Percentiles rank a stretch among this genome's conserved stretches.
phyloP scores from a whole-genome alignment of 2,888 invertebrate genomes.

The Lymantria monacha region DNA sequence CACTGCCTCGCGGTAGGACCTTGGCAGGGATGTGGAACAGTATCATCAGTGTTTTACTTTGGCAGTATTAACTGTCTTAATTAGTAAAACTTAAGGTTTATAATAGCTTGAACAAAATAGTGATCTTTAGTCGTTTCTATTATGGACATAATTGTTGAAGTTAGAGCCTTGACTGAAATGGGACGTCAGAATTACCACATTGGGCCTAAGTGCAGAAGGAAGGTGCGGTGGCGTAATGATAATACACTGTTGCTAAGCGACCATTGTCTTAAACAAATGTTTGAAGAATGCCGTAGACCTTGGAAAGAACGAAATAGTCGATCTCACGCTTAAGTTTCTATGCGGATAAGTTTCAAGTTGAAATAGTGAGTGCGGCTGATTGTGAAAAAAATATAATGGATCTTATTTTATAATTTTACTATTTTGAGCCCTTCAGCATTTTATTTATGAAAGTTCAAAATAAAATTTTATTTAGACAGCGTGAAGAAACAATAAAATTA shows the following conservation, averaged over 20 bases:
- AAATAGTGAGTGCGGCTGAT: not conserved
- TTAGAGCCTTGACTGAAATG: slow-evolving; percentile 77
- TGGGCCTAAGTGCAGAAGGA: slow-evolving; percentile 72
- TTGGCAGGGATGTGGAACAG: slow-evolving; percentile 67
- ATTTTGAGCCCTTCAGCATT: too few species aligned
- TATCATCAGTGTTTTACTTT: slow-evolving; percentile 52
- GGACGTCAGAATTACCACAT: slow-evolving; percentile 74
- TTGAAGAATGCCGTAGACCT: slow-evolving; percentile 33
- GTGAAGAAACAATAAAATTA: too few species aligned
- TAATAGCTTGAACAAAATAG: slow-evolving; percentile 9
- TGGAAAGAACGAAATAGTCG: slow-evolving; percentile 26
- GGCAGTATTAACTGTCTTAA: slow-evolving; percentile 27
- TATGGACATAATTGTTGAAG: slow-evolving; percentile 40
- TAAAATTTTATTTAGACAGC: too few species aligned
- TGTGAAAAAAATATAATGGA: too few species aligned
- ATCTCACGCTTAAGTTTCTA: slow-evolving; percentile 24
- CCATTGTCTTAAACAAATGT: slow-evolving; percentile 31
- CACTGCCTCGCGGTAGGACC: slow-evolving; percentile 65
- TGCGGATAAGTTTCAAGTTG: slow-evolving; percentile 3
- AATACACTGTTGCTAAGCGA: slow-evolving; percentile 51
- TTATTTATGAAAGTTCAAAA: too few species aligned
- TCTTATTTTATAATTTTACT: too few species aligned
- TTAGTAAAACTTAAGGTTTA: slow-evolving; percentile 1
- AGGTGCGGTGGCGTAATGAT: slow-evolving; percentile 62
- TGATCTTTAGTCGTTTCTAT: slow-evolving; percentile 37